Evolutionary conservation across 2,113 vertebrate species (phyloP).

Genomic region (cattle (Bos taurus)): ARS-UCD2.0 NC_037337.1:93410001-93410500

Average conservation of each 20-base stretch:
- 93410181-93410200: not conserved
- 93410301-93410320: not conserved
- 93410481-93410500: not conserved
- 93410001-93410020: not conserved
- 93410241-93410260: not conserved
- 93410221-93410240: not conserved
- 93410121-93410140: accelerated
- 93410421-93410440: not conserved
- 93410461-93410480: not conserved
- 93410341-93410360: not conserved
- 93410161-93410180: not conserved
- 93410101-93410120: not conserved
- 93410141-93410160: not conserved
- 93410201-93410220: not conserved
- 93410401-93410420: accelerated
- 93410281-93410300: not conserved
- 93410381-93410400: not conserved
- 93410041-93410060: not conserved
- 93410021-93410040: not conserved
- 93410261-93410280: not conserved
- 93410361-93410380: not conserved
- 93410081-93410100: not conserved
- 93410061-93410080: not conserved
- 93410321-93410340: not conserved
- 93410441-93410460: not conserved